These are phyloP conservation scores for Epiblema foenella DNA, from an alignment of 2,888 invertebrate species.

Conservation along the genomic window DNA sequence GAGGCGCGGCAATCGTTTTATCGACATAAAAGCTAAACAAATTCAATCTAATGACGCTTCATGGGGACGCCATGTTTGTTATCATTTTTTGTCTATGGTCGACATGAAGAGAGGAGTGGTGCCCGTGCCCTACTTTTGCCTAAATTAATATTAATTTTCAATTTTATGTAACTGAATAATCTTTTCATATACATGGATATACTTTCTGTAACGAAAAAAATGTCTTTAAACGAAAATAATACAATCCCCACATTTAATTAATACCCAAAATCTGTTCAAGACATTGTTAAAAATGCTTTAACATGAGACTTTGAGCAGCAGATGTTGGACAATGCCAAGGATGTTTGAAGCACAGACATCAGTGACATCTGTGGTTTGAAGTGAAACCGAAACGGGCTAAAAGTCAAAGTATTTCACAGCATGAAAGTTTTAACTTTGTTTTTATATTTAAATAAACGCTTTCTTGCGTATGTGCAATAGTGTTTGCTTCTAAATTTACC, in stretches of 20 bases:
- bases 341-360: no score
- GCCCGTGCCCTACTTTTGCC: slow-evolving; percentile 4
- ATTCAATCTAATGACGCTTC: slow-evolving; percentile 63
- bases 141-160: not conserved
- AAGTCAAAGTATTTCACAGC: not conserved
- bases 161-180: not conserved
- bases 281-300: not conserved
- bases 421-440: slow-evolving; percentile 8
- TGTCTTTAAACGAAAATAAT: not conserved
- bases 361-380: no score
- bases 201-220: not conserved
- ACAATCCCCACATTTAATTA: not conserved
- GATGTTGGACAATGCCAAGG: no score
- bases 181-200: not conserved
- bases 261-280: not conserved
- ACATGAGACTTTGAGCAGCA: not conserved
- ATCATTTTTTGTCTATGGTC: slow-evolving; percentile 61
- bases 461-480: not conserved
- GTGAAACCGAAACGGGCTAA: not conserved
- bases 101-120: slow-evolving; percentile 37
- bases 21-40: slow-evolving; percentile 64
- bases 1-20: slow-evolving; percentile 49
- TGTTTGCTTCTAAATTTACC: not conserved
- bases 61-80: slow-evolving; percentile 79
- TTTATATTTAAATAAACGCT: not conserved